Percentiles rank a stretch among this genome's conserved stretches.
Conservation (phyloP, 2,888 invertebrate species). For the Platerodrilus igneus region DNA sequence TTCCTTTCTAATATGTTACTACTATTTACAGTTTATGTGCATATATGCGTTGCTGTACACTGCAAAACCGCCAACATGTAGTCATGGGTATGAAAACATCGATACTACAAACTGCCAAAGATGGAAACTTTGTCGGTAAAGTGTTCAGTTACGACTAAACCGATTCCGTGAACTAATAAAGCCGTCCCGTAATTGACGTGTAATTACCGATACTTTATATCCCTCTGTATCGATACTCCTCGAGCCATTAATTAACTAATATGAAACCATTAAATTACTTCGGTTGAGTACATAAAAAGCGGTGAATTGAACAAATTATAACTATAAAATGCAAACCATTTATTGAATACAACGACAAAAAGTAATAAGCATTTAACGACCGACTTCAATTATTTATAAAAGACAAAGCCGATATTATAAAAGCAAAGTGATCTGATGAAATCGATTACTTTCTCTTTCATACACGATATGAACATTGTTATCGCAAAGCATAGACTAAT, state of each 20-base stretch:
- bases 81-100: slow-evolving; percentile 20
- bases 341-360: slow-evolving; percentile 26
- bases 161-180: slow-evolving; percentile 31
- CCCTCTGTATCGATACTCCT: slow-evolving; percentile 16
- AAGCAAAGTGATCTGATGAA: slow-evolving; percentile 20
- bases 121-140: slow-evolving; percentile 25
- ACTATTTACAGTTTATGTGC: too few relatives aligned
- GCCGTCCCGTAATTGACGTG: slow-evolving; percentile 30
- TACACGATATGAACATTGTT: slow-evolving; percentile 21
- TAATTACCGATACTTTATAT: slow-evolving; percentile 28
- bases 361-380: slow-evolving; percentile 25
- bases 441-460: slow-evolving; percentile 19
- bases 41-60: too few relatives aligned
- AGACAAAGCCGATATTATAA: slow-evolving; percentile 19
- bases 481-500: slow-evolving; percentile 20
- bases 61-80: slow-evolving; percentile 16
- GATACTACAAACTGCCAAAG: slow-evolving; percentile 20
- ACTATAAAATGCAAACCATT: slow-evolving; percentile 28
- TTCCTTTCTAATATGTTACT: too few relatives aligned
- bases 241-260: slow-evolving; percentile 29
- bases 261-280: slow-evolving; percentile 24
- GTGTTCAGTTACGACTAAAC: slow-evolving; percentile 19
- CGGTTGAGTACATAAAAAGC: slow-evolving; percentile 14
- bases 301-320: slow-evolving; percentile 26
- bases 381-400: slow-evolving; percentile 19